Conservation (phyloP, 2,797 vertebrate species). For the Squalus acanthias region DNA sequence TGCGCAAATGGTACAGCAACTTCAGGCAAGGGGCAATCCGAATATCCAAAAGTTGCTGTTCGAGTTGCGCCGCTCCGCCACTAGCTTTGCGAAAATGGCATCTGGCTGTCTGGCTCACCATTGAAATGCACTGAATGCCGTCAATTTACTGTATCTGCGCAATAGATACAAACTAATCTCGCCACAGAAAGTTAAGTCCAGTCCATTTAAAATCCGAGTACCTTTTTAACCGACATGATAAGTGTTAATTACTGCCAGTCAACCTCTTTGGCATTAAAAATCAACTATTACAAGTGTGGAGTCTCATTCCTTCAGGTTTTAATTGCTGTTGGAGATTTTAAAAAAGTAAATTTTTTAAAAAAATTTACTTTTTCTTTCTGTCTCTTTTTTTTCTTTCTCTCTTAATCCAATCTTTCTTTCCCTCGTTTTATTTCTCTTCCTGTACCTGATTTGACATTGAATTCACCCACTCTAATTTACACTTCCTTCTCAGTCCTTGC, state of each 20-base stretch:
- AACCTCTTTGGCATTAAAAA: not conserved
- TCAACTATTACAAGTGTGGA: not conserved
- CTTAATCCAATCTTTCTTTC: too few relatives aligned
- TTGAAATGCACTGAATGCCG: not conserved
- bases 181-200: too few relatives aligned
- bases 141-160: not conserved
- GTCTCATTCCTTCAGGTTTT: not conserved
- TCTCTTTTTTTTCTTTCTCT: not conserved
- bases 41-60: not conserved
- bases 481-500: too few relatives aligned
- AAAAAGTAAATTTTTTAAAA: not conserved
- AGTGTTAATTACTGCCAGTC: too few relatives aligned
- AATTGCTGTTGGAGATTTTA: not conserved
- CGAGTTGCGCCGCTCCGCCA: not conserved
- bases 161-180: not conserved
- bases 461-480: too few relatives aligned
- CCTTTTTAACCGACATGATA: too few relatives aligned
- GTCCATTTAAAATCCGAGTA: too few relatives aligned
- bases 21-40: too few relatives aligned
- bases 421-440: too few relatives aligned
- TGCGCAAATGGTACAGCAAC: not conserved
- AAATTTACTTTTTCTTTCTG: not conserved
- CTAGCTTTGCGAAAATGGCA: not conserved
- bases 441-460: too few relatives aligned
- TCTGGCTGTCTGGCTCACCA: not conserved